Evolutionary conservation across 2,888 invertebrate species (phyloP), one percentile per base, ranked within the genome.

Genomic region (Agrypnus murinus): DNA sequence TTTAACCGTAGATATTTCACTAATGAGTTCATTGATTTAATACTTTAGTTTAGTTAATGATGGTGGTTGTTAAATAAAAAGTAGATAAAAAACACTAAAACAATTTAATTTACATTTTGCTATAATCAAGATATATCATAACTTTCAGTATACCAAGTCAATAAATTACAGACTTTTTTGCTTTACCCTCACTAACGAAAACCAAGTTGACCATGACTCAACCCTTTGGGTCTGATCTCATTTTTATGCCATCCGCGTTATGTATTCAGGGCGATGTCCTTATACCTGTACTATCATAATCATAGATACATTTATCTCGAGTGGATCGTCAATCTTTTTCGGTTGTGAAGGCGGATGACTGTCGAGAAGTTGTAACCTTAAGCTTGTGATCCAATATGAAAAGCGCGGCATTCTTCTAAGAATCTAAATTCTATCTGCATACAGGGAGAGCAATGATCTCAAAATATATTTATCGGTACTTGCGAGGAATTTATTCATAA

Each of bases 251-350:
- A 43, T 67, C 43, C 38, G 43, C 32, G 43, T 53, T 60, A 45
- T 66, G 53, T 55, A 65, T 57, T 65, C 43, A 43, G 53, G 60
- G 36, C 67, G 67, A 67, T 60, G 59, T 15, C 67, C 65, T 65
- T 57, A 9, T 67, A 67, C 48, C 67, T 60, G 50, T 60, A 45
- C 34, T 67, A 67, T 60, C 67, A 60, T 50, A 66, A 59, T 67
- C 59, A 45, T 43, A 38, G 58, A 38, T 59, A 64, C 65, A 58
- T 65, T 65, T 57, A 58, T 66, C 48, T 66, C 66, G 12, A 67
- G 53, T 31, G 60, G 53, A 60, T 67, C 67, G 43, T 59, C 50
- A 67, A 67, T 59, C 67, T 59, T 59, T 19, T 60, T 32, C 7
- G 67, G 40, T 55, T 64, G 43, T 19, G 67, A 45, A 60, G 67